Base-by-base conservation (phyloP, 2,113 vertebrate species). In the Scartelaos histophorus region DNA sequence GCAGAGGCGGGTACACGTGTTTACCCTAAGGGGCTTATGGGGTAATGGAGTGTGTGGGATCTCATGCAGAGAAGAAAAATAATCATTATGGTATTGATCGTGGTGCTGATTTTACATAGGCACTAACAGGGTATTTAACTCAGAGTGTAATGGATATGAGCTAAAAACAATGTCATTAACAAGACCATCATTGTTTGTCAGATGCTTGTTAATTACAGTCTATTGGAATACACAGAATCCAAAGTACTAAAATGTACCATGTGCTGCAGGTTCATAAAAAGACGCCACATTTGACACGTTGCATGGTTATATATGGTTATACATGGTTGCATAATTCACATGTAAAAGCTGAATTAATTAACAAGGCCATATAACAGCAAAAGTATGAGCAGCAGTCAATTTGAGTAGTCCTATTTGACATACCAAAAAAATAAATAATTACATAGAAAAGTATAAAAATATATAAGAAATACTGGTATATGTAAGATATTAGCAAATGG, bases 21-120 rank as follows among this genome's bases (percentile, higher is more conserved):
- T 58, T 34, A 57, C 61, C 69, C 56, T 0, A n/a, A 60, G 68
- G 66, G 47, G 74, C 34, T 9, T 62, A 35, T 0, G 19, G 62
- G 12, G n/a, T 58, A 61, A 62, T 60, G 68, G 61, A 25, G n/a
- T n/a, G 54, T 70, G 22, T 56, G 65, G 61, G 70, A 68, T 22
- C 67, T 69, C 67, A n/a, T 57, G 68, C 70, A 67, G 65, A 67
- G 73, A 66, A 45, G 51, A 68, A 79, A 73, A 79, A 73, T 7
- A 43, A 56, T 70, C 70, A 69, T 17, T 51, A 3, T 51, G 29
- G 43, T 67, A 77, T 80, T 49, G 81, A 83, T 61, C 7, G 25
- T 69, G 38, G 34, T 62, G 21, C 19, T 15, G 57, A 54, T 60
- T 62, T 34, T 35, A 25, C 13, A 1, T 29, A 34, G 68, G 38